Evolutionary conservation across 2,888 invertebrate species (phyloP).

Genomic region (Pyrgus malvae): DNA sequence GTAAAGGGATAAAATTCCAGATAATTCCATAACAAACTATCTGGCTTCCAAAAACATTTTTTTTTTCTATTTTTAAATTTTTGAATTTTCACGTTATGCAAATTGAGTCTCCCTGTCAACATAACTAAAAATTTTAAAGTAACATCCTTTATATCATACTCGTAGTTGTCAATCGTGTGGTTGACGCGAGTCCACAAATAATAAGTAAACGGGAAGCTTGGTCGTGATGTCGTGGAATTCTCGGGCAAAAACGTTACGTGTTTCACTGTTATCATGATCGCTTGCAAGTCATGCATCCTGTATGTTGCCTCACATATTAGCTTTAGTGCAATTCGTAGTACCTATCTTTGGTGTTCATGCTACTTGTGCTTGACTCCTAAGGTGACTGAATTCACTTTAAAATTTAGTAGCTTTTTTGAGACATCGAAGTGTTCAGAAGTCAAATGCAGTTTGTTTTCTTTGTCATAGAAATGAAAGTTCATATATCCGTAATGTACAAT

Average conservation of each 20-base stretch:
- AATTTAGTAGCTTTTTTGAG: background rate
- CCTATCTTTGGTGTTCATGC: conserved; percentile 36
- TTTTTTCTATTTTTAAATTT: no score
- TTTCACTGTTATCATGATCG: conserved; percentile 38
- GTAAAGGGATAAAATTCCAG: conserved; percentile 13
- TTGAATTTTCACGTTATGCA: no score
- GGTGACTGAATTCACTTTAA: conserved; percentile 43
- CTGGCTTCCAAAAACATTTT: background rate
- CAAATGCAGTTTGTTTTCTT: conserved; percentile 75
- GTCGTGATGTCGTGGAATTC: conserved; percentile 38
- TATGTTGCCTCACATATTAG: conserved; percentile 33
- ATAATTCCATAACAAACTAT: conserved; percentile 29
- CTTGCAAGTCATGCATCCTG: conserved; percentile 39
- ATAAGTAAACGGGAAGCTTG: conserved; percentile 15
- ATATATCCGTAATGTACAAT: conserved; percentile 52
- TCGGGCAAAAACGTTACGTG: conserved; percentile 33
- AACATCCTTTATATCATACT: no score
- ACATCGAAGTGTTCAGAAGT: conserved; percentile 44
- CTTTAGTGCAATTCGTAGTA: conserved; percentile 33
- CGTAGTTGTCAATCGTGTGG: no score
- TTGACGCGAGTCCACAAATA: conserved; percentile 10
- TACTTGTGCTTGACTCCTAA: conserved; percentile 36
- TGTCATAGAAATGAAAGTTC: conserved; percentile 58
- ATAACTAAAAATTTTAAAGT: no score
- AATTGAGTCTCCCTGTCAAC: no score